Evolutionary conservation across 2,888 invertebrate genomes (phyloP).

Genomic region (Zele albiditarsus): DNA sequence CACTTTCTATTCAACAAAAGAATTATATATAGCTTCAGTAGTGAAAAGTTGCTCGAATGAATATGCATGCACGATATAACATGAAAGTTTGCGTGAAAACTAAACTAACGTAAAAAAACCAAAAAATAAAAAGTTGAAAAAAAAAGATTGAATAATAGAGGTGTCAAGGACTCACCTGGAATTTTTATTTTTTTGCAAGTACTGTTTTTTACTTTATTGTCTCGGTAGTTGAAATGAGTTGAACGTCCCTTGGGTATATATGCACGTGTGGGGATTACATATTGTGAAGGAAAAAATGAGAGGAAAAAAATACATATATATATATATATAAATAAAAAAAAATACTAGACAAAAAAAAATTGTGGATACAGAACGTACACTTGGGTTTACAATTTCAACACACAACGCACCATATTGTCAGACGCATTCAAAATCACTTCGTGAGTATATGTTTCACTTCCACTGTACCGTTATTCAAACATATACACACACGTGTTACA

Average conservation of each 20-base stretch:
- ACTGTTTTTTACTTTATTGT: not conserved
- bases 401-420: constrained; percentile 40
- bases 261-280: not conserved
- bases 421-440: constrained; percentile 46
- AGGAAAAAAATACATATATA: not conserved
- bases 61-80: constrained; percentile 30
- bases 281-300: not conserved
- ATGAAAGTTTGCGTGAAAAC: constrained; percentile 28
- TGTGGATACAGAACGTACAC: not conserved
- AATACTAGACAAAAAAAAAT: not conserved
- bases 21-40: not conserved
- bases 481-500: not conserved
- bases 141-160: constrained; percentile 17
- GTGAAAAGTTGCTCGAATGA: constrained; percentile 26
- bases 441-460: constrained; percentile 11
- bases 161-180: constrained; percentile 21
- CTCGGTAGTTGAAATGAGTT: not conserved
- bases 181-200: constrained; percentile 1
- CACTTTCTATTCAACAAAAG: not conserved
- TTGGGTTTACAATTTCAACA: constrained; percentile 3
- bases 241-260: not conserved
- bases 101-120: not conserved
- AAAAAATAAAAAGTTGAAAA: not conserved
- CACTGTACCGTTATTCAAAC: not conserved
- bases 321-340: no score